Base-by-base conservation (phyloP, 1,140 invertebrate species). In the Reticulitermes speratus region DNA sequence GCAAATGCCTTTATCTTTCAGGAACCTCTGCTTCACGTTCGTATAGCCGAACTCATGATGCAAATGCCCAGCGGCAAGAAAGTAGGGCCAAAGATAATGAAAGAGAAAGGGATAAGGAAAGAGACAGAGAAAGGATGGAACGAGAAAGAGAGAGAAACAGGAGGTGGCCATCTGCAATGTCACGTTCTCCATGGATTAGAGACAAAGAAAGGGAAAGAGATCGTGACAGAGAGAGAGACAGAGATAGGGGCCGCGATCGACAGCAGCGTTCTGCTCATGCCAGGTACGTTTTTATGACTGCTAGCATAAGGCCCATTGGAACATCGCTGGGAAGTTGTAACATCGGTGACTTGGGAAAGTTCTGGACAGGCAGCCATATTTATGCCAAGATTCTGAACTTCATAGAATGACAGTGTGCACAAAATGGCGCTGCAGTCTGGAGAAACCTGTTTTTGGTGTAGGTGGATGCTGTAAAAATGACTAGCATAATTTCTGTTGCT, bases 201-300 rank as follows among this genome's bases (percentile, higher is more conserved):
- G 88, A 90, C 23, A 89, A 91, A 52, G 91, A 92, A 82, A 91
- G 91, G 89, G 90, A 88, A 45, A 90, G 90, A 84, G 91, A 92
- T 59, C 89, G 89, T 87, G 87, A 90, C 91, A 90, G 91, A 86
- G 85, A 69, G 52, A 23, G 85, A 30, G 87, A 90, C 55, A 86
- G 88, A 59, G 87, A 88, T 25, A 87, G 86, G 21, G 86, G 81
- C 38, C 88, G 83, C 0, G 83, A 84, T 30, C 8, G 83, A 84
- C 88, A 91, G 82, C 89, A 89, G 88, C 87, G 89, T 87, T 86
- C 88, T 23, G 23, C 48, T 21, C 83, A 84, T 55, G 45, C 25
- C 44, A 84, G 83, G 83, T 84, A 59, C 11, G 52, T 30, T 30
- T 55, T 48, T 55, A 6, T 55, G 82, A 88, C 87, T 86, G 81